These are phyloP conservation scores for Argyrosomus regius DNA, from an alignment of 2,797 vertebrate species.

Conservation along the genomic window DNA sequence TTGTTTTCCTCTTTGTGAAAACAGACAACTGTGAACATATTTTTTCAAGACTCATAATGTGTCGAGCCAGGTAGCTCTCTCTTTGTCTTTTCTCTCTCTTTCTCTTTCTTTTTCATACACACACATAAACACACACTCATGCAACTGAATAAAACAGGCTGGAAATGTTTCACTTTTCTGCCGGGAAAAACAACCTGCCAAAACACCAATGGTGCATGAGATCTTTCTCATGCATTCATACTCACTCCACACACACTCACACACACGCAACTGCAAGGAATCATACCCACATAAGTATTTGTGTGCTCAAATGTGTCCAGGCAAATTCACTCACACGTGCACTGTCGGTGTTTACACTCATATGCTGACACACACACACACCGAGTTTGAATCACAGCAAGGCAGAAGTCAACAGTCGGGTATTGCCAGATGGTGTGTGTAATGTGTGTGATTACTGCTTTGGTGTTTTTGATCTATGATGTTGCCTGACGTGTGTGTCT, in stretches of 20 bases:
- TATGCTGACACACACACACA: conserved; percentile 9
- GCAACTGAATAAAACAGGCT: conserved; percentile 30
- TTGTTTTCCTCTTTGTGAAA: conserved; percentile 49
- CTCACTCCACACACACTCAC: conserved; percentile 25
- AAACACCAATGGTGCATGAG: conserved; percentile 54
- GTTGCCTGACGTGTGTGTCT: conserved; percentile 36
- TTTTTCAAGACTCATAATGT: conserved; percentile 39
- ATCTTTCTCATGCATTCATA: conserved; percentile 61
- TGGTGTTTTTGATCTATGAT: conserved; percentile 61
- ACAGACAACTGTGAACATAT: conserved; percentile 23
- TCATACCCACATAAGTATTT: conserved; percentile 40
- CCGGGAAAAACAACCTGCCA: conserved; percentile 60
- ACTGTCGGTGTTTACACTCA: conserved; percentile 43
- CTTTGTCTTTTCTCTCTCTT: background rate
- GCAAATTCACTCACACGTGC: conserved; percentile 40
- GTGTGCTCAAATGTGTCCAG: conserved; percentile 19
- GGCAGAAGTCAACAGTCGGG: conserved; percentile 60
- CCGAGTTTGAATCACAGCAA: conserved; percentile 52
- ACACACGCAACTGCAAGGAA: conserved; percentile 19
- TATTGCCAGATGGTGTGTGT: conserved; percentile 72
- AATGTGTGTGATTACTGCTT: conserved; percentile 65
- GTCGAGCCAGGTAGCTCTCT: conserved; percentile 29
- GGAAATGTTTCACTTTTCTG: conserved; percentile 57
- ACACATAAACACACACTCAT: background rate
- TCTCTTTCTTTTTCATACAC: background rate